Evolutionary conservation across 2,888 invertebrate species (phyloP), one percentile per base, ranked within the genome.

Genomic region (Meta bourneti): DNA sequence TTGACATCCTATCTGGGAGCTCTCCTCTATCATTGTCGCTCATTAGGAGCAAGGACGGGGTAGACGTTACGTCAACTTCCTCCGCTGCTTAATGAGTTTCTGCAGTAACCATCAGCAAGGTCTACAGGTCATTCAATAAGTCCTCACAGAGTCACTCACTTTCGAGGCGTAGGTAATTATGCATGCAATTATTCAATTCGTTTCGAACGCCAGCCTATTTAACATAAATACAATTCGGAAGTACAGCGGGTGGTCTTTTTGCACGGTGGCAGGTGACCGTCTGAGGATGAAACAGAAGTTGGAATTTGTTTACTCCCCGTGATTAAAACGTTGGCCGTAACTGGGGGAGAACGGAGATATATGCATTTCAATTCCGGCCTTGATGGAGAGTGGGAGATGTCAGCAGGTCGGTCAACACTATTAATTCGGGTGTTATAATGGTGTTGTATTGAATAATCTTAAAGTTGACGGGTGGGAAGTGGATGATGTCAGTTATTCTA

Each of bases 111-210:
- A 89, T 90, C 79, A 83, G 71, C 79, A 49, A 80, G 78, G 85
- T 85, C 89, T 83, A 82, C 83, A 89, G 82, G 83, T 89, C 90
- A 90, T 90, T 84, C 90, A 90, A 90, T 90, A 85, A 84, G 83
- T 79, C 79, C 61, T 79, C 54, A 74, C 72, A 48, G 51, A 79
- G 54, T 52, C 61, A 77, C 34, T 34, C 34, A 34, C 86, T 83
- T 89, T 75, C 54, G 79, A 54, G 74, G 71, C 34, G 74, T 48
- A 77, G 84, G 79, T 90, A 90, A 90, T 90, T 90, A 90, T 90
- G 90, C 90, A 79, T 74, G 84, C 90, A 80, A 90, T 90, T 90
- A 84, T 85, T 90, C 90, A 90, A 89, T 89, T 89, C 78, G 78
- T 54, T 52, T 61, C 83, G 78, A 83, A 78, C n/a, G 70, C 19